Base-by-base conservation (phyloP, 2,888 invertebrate genomes). In the Odontothrips loti region DNA sequence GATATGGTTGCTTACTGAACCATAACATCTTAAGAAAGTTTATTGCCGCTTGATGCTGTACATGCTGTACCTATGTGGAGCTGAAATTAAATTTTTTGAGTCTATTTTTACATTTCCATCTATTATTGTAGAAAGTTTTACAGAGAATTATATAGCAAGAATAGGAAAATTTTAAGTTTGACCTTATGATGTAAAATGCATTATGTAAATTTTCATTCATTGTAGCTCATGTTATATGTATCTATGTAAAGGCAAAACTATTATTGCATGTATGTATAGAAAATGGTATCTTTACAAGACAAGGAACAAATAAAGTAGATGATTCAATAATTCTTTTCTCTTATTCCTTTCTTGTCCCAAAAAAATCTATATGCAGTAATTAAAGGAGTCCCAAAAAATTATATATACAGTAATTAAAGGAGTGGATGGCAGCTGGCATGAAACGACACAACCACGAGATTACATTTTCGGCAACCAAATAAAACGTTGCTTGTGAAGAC, bases 221-320 rank as follows among this genome's bases (percentile, higher is more conserved):
- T 68, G 68, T 68, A 68, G 20, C 23, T 68, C 68, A 68, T 68
- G 68, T 80, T 80, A 48, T 79, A 79, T 81, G 81, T 81, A 81
- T 81, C 81, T 81, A 81, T 81, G 81, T 81, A 81, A 81, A 81
- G 80, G 81, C 68, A 68, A 68, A 80, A 47, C 58, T 47, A 79
- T 48, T 47, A 29, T 80, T 80, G 75, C 80, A 80, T 81, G 81
- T 81, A 81, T 81, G 81, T 58, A 80, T 79, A 81, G 75, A 27
- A 79, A 58, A 81, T 75, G 48, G 63, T 79, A 81, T 58, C 47
- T 80, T 81, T 58, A 81, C 79, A 51, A 80, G 80, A 80, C 78
- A 20, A 80, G 29, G 51, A 79, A 68, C 68, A 68, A 68, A 68
- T 68, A 68, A 68, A 68, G 23, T 68, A n/a, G 68, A 68, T 20